Percentiles rank a stretch among this genome's conserved stretches.
These are phyloP conservation scores for Octopus sinensis DNA, from an alignment of 1,140 invertebrate genomes.

Conservation along the genomic window DNA sequence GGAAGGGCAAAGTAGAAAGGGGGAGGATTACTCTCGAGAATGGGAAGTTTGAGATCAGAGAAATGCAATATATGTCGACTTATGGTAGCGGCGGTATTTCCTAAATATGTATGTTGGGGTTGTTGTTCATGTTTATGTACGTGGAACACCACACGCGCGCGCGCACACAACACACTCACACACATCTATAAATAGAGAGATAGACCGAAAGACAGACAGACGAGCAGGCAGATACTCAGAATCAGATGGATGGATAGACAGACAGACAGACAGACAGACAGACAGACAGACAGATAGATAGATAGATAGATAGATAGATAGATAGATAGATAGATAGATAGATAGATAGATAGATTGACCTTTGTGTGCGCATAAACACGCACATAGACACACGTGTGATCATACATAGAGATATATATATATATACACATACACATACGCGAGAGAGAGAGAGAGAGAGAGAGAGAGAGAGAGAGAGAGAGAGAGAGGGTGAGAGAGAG, in stretches of 20 bases:
- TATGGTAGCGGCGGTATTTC: not conserved
- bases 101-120: not conserved
- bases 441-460: too few species aligned
- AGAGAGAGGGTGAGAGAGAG: slow-evolving; percentile 5
- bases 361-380: not conserved
- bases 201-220: not conserved
- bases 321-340: not conserved
- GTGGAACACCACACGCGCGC: not conserved
- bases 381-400: not conserved
- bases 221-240: not conserved
- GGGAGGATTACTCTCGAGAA: not conserved
- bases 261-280: not conserved
- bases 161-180: not conserved
- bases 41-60: not conserved
- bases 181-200: not conserved
- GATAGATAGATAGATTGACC: not conserved
- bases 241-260: not conserved
- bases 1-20: slow-evolving; percentile 18
- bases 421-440: slow-evolving; percentile 4
- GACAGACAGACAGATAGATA: not conserved
- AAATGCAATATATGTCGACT: not conserved
- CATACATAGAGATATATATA: not conserved
- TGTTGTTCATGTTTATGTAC: not conserved
- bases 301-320: not conserved
- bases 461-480: not conserved